A percentile compares a stretch with the other conserved stretches of the same genome.
Conservation (phyloP, 2,113 vertebrate species). For the Nibea coibor region DNA sequence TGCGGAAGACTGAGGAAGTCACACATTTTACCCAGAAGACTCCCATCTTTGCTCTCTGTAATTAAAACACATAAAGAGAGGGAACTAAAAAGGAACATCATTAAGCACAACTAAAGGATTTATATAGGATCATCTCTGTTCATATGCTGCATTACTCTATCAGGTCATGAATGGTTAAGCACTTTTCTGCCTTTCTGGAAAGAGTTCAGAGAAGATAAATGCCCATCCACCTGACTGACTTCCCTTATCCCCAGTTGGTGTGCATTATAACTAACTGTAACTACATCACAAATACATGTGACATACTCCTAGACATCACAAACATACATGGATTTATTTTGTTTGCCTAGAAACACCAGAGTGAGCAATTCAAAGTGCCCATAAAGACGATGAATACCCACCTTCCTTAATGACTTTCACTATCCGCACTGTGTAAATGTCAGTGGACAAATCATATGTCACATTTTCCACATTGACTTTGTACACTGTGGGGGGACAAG, state of each 20-base stretch:
- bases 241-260: too few species aligned
- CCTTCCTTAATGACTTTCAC: slow-evolving; percentile 74
- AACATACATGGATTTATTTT: not conserved
- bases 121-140: too few species aligned
- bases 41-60: slow-evolving; percentile 65
- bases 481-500: slow-evolving; percentile 69
- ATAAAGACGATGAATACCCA: slow-evolving; percentile 21
- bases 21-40: slow-evolving; percentile 28
- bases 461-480: slow-evolving; percentile 54
- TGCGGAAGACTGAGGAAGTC: slow-evolving; percentile 68
- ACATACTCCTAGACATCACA: too few species aligned
- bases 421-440: slow-evolving; percentile 69
- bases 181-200: too few species aligned
- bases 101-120: too few species aligned
- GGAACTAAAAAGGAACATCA: not conserved
- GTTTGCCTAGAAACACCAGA: not conserved
- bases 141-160: too few species aligned
- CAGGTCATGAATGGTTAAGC: too few species aligned
- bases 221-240: too few species aligned
- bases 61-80: not conserved
- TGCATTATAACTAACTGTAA: too few species aligned
- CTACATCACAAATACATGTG: too few species aligned
- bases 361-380: not conserved
- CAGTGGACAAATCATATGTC: slow-evolving; percentile 13
- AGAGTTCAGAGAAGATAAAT: too few species aligned